Evolutionary conservation across 2,797 vertebrate species (phyloP).

Genomic region (Aphelocoma californica): DNA sequence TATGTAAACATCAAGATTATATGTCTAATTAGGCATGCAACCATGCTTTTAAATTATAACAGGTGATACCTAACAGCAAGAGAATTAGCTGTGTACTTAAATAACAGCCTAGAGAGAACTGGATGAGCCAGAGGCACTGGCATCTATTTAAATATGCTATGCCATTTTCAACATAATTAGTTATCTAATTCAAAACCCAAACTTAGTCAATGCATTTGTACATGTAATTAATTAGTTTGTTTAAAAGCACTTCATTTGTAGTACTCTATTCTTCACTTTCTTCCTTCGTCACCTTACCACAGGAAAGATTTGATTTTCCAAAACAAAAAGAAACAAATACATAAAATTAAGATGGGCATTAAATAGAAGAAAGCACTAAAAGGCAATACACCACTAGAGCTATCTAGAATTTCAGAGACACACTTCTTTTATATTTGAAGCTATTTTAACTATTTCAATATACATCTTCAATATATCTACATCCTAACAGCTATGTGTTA

Average conservation of each 20-base stretch:
- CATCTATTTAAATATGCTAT: constrained; percentile 54
- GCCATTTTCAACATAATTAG: constrained; percentile 65
- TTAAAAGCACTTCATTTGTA: constrained; percentile 62
- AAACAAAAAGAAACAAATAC: neutral
- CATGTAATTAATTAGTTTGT: constrained; percentile 70
- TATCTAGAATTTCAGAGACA: neutral
- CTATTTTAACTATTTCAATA: neutral
- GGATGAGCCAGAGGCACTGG: neutral
- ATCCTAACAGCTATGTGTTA: neutral
- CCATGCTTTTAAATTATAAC: constrained; percentile 33
- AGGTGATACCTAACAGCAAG: constrained; percentile 42
- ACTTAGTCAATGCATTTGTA: constrained; percentile 55
- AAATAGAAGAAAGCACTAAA: neutral
- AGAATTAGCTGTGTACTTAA: neutral
- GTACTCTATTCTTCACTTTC: constrained; percentile 53
- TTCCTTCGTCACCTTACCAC: constrained; percentile 15
- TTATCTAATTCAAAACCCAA: constrained; percentile 64
- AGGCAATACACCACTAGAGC: neutral
- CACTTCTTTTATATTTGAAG: neutral
- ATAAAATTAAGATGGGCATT: neutral
- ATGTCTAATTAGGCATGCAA: constrained; percentile 48
- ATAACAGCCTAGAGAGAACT: constrained; percentile 15
- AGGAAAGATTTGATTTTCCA: constrained; percentile 31
- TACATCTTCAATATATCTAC: neutral
- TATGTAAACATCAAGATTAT: constrained; percentile 8